phyloP scores from a whole-genome alignment of 2,888 invertebrate genomes.

The Parascotia fuliginaria region DNA sequence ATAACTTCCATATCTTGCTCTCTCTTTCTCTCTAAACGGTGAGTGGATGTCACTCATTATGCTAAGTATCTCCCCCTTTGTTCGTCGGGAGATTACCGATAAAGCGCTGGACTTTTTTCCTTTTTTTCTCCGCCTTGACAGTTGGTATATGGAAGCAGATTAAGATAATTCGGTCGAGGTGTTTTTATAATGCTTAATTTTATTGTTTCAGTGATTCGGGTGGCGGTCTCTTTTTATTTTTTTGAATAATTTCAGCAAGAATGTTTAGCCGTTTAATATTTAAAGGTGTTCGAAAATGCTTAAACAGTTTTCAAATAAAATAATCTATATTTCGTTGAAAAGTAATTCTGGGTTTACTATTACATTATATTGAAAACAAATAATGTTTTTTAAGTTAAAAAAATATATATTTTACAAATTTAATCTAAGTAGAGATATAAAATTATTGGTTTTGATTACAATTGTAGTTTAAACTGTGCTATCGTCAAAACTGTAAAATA shows the following conservation, averaged over 20 bases:
- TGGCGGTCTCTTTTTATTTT: conserved; percentile 24
- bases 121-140: conserved; percentile 73
- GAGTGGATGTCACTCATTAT: conserved; percentile 83
- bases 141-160: conserved; percentile 84
- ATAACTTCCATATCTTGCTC: conserved; percentile 13
- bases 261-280: background rate
- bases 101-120: conserved; percentile 58
- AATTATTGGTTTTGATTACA: background rate
- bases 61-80: conserved; percentile 83
- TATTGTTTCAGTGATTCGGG: conserved; percentile 65
- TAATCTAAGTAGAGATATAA: too few relatives aligned
- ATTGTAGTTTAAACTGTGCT: background rate
- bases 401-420: too few relatives aligned
- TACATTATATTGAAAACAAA: too few relatives aligned
- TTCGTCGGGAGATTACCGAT: conserved; percentile 73
- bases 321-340: too few relatives aligned
- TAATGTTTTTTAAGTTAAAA: too few relatives aligned
- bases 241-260: conserved; percentile 11
- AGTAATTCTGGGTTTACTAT: too few relatives aligned
- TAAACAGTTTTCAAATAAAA: too few relatives aligned
- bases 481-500: background rate
- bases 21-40: conserved; percentile 75
- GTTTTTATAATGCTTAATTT: conserved; percentile 65
- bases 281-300: background rate
- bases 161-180: conserved; percentile 77